A percentile compares a stretch with the other conserved stretches of the same genome.
phyloP scores from a whole-genome alignment of 2,113 vertebrate species.

The Corynorhinus townsendii region DNA sequence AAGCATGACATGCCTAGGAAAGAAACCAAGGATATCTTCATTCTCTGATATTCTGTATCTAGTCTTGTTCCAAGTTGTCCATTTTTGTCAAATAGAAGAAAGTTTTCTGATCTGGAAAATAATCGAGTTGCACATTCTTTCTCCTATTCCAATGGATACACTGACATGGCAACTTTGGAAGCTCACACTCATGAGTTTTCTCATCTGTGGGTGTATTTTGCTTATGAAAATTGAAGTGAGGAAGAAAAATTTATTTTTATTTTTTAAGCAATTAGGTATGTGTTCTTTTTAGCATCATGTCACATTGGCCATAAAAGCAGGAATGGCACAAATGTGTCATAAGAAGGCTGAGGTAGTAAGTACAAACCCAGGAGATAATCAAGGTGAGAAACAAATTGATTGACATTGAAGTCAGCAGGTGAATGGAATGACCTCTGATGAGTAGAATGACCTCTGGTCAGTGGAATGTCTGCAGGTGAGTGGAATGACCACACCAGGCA shows the following conservation, averaged over 20 bases:
- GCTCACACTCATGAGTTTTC: not conserved
- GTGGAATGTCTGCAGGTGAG: too few relatives aligned
- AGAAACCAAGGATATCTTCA: not conserved
- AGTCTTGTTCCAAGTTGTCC: not conserved
- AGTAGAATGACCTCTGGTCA: too few relatives aligned
- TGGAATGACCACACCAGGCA: too few relatives aligned
- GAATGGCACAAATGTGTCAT: not conserved
- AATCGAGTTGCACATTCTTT: not conserved
- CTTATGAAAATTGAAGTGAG: not conserved
- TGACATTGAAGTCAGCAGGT: too few relatives aligned
- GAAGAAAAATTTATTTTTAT: not conserved
- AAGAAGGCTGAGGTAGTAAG: slow-evolving; percentile 16
- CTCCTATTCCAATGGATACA: not conserved
- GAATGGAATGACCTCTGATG: too few relatives aligned
- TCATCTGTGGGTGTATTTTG: not conserved
- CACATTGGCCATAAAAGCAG: slow-evolving; percentile 35
- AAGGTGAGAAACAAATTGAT: not conserved
- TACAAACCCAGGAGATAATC: slow-evolving; percentile 23
- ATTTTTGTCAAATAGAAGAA: not conserved
- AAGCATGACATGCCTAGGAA: not conserved
- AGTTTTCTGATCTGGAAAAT: not conserved
- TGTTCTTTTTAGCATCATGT: not conserved
- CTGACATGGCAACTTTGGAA: not conserved
- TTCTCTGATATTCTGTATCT: not conserved
- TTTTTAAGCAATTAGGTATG: not conserved